Evolutionary conservation across 2,113 vertebrate genomes (phyloP).

Genomic region (Nibea coibor): DNA sequence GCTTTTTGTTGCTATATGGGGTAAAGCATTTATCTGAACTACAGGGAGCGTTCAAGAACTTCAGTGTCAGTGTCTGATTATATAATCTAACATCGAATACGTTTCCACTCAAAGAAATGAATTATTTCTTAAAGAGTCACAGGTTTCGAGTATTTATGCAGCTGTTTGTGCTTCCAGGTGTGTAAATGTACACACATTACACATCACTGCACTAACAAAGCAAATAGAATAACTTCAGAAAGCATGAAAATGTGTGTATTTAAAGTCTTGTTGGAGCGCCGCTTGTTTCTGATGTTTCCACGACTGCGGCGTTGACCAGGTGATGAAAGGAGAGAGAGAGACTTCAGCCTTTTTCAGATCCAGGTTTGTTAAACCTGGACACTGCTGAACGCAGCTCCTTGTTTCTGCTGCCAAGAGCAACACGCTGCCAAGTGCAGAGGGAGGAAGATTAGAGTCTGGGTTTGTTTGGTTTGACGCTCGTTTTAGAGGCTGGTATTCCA

Average conservation of each 20-base stretch:
- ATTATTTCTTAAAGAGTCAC: neutral
- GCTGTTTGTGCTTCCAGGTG: conserved; percentile 6
- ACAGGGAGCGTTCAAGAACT: neutral
- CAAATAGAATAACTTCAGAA: neutral
- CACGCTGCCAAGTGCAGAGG: conserved; percentile 20
- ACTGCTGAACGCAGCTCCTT: conserved; percentile 29
- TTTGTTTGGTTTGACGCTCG: conserved; percentile 44
- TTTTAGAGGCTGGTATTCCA: conserved; percentile 27
- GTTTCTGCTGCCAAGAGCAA: conserved; percentile 51
- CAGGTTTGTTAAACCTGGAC: conserved; percentile 16
- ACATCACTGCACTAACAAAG: neutral
- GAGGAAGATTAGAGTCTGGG: conserved; percentile 14
- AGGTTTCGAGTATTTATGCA: conserved; percentile 1
- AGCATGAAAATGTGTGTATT: neutral
- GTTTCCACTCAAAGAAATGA: neutral
- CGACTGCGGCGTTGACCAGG: neutral
- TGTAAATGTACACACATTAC: neutral
- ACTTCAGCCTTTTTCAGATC: conserved; percentile 12
- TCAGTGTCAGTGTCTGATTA: neutral
- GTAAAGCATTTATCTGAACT: neutral
- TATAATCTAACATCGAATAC: neutral
- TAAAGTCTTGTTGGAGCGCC: neutral
- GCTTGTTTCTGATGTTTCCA: conserved; percentile 12
- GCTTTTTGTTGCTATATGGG: neutral
- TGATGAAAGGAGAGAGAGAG: conserved; percentile 4